Percentiles rank a stretch among this genome's conserved stretches.
These are phyloP conservation scores for Abrostola triplasia DNA, from an alignment of 2,888 invertebrate species.

Conservation along the genomic window DNA sequence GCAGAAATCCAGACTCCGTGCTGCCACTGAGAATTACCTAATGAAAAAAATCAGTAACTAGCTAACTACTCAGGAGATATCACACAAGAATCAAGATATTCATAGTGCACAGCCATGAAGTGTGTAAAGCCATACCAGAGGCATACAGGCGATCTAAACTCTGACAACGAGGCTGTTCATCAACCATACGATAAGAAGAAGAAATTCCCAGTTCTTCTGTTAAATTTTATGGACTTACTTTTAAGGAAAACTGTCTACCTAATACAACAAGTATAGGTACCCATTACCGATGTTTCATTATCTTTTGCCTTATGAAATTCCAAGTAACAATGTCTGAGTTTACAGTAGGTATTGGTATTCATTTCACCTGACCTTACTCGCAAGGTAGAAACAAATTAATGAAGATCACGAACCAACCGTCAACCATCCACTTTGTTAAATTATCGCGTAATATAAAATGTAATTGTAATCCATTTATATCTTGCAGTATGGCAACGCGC, in stretches of 20 bases:
- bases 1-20: no score
- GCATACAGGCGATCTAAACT: no score
- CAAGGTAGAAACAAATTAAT: slow-evolving; percentile 24
- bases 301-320: slow-evolving; percentile 16
- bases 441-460: slow-evolving; percentile 17
- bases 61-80: no score
- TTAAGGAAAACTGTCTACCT: not conserved
- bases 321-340: slow-evolving; percentile 18
- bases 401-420: slow-evolving; percentile 23
- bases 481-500: not conserved
- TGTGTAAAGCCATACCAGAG: no score
- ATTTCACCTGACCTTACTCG: slow-evolving; percentile 18
- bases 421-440: slow-evolving; percentile 18
- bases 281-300: not conserved
- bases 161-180: no score
- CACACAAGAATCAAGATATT: no score
- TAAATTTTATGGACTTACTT: not conserved
- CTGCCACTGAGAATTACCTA: no score
- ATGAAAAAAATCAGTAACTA: no score
- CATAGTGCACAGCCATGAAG: no score
- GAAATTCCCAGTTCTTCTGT: no score
- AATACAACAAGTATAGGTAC: no score
- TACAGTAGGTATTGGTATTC: slow-evolving; percentile 7
- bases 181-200: no score
- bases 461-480: slow-evolving; percentile 36